Percentiles rank a stretch among this genome's conserved stretches.
Evolutionary conservation across 2,113 vertebrate genomes (phyloP).

Genomic region (Megaceryle torquata): DNA sequence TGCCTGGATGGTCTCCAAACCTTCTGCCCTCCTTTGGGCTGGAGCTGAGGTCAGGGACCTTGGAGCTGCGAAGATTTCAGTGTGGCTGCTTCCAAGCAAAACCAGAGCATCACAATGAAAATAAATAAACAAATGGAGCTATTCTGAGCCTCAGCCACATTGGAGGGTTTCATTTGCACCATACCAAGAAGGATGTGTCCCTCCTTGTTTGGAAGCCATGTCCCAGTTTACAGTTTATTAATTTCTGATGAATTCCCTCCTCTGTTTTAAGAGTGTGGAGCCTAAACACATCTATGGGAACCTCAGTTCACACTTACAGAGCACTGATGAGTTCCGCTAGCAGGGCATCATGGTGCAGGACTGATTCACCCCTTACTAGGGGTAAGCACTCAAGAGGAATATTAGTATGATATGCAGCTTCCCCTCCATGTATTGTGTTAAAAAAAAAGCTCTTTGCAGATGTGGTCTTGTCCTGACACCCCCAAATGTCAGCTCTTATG

Average conservation of each 20-base stretch:
- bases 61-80: background rate
- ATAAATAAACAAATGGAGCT: conserved; percentile 28
- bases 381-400: background rate
- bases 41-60: conserved; percentile 4
- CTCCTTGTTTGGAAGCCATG: background rate
- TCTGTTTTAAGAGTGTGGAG: background rate
- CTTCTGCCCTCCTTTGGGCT: conserved; percentile 16
- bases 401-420: background rate
- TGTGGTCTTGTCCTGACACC: background rate
- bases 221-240: background rate
- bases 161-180: background rate
- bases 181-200: background rate
- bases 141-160: conserved; percentile 9
- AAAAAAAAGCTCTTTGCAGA: background rate
- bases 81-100: conserved; percentile 23
- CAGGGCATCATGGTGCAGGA: background rate
- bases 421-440: background rate
- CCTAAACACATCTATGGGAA: background rate
- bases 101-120: conserved; percentile 42
- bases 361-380: background rate
- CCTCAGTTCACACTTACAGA: background rate
- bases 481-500: background rate
- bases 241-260: background rate
- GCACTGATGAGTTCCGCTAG: background rate
- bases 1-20: conserved; percentile 34